Evolutionary conservation across 2,888 invertebrate species (phyloP), one percentile per base, ranked within the genome.

Genomic region (Eristalinus sepulchralis): DNA sequence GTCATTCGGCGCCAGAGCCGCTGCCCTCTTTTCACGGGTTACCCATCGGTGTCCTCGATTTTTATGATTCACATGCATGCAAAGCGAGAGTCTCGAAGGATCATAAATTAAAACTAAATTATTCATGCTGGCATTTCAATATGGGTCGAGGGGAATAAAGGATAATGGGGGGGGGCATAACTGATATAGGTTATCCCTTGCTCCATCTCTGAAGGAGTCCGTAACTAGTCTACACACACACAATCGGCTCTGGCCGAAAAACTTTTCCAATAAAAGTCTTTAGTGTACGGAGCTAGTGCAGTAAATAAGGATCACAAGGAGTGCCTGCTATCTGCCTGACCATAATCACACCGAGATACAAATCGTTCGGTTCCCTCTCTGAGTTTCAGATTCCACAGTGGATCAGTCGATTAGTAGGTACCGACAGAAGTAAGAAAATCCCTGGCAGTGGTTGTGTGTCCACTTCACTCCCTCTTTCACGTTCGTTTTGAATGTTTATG

Each of bases 221-320:
- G 22, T 62, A 53, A 63, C 31, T 53, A 70, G 9, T 62, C 47
- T 22, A 59, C 55, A 47, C 47, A 17, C 47, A n/a, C n/a, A n/a
- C n/a, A n/a, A n/a, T n/a, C 17, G 47, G n/a, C 17, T 17, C 47
- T 17, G 17, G 47, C 17, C 71, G 60, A 86, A 85, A n/a, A 86
- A 83, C 60, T 83, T 86, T 86, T 57, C 71, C 75, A 75, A 86
- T 86, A 86, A 86, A 86, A 86, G 83, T 73, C 71, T 83, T 86
- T 83, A 83, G 72, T 77, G 68, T 72, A 64, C 22, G 62, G n/a
- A 24, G 8, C 20, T 66, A 55, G 62, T 64, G 17, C 10, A 55
- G 73, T 76, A 57, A 20, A 75, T 53, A 70, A 64, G 75, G 79
- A 71, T 82, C 70, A 72, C 17, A 36, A 62, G 47, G 47, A 17